Conservation (phyloP, 1,140 invertebrate species). For the Drosophila orena region DNA sequence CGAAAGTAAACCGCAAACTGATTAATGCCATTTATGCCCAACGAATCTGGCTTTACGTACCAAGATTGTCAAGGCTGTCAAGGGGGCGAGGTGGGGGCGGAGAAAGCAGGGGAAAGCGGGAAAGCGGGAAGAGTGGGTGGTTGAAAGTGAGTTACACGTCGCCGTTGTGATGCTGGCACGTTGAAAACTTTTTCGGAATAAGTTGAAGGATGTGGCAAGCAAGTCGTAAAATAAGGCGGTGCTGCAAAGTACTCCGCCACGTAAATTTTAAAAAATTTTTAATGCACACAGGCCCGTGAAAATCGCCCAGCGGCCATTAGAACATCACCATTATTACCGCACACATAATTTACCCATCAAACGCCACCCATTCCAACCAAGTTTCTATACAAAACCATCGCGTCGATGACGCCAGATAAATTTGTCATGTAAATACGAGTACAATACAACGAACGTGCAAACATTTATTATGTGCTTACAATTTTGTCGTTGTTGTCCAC, state of each 20-base stretch:
- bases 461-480: slow-evolving; percentile 56
- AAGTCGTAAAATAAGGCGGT: slow-evolving; percentile 51
- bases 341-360: not conserved
- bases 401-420: slow-evolving; percentile 26
- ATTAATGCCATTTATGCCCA: slow-evolving; percentile 67
- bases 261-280: slow-evolving; percentile 46
- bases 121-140: not conserved
- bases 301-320: slow-evolving; percentile 29
- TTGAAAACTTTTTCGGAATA: slow-evolving; percentile 75
- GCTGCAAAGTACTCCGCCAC: slow-evolving; percentile 44
- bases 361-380: not conserved
- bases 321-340: not conserved
- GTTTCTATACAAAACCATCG: slow-evolving; percentile 7
- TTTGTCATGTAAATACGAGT: slow-evolving; percentile 44
- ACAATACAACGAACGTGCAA: slow-evolving; percentile 54
- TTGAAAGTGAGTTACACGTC: slow-evolving; percentile 51
- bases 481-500: slow-evolving; percentile 19
- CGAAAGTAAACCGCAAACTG: slow-evolving; percentile 55
- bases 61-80: slow-evolving; percentile 27
- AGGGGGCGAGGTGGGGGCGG: not conserved
- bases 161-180: slow-evolving; percentile 38
- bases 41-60: slow-evolving; percentile 57
- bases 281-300: slow-evolving; percentile 34
- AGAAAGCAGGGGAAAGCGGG: no score
- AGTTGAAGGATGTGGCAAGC: slow-evolving; percentile 47